Conservation (phyloP, 2,113 vertebrate species). For the Nicator chloris region DNA sequence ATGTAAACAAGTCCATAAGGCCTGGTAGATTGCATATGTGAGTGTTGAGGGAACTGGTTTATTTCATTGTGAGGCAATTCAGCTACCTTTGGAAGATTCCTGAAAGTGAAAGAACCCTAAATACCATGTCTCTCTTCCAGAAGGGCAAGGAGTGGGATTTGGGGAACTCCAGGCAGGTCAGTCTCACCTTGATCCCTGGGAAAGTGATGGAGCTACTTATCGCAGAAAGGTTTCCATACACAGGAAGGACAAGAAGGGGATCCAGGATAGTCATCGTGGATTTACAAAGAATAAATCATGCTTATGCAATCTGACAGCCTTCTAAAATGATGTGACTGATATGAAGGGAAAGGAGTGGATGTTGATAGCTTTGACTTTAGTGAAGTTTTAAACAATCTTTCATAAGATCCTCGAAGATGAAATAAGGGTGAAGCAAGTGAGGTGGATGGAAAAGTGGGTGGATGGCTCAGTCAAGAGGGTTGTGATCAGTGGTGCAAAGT, state of each 20-base stretch:
- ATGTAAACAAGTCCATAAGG: neutral
- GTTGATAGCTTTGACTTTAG: neutral
- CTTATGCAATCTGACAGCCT: neutral
- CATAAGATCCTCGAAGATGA: neutral
- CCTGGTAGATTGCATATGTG: neutral
- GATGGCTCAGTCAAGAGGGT: neutral
- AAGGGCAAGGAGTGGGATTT: neutral
- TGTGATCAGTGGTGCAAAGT: neutral
- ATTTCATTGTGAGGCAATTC: neutral
- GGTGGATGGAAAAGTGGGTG: neutral
- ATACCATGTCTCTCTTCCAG: neutral
- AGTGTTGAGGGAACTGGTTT: neutral
- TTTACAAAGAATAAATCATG: neutral
- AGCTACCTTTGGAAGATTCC: neutral
- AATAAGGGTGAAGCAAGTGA: neutral
- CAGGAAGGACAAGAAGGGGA: neutral
- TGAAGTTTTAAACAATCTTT: neutral
- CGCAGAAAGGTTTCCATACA: neutral
- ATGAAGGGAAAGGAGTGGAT: neutral
- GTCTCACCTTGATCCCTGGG: neutral
- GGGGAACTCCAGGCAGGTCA: neutral
- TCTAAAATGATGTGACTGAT: neutral
- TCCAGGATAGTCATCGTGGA: neutral
- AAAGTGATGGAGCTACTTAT: neutral
- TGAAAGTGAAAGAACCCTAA: neutral